Percentiles rank a stretch among this genome's conserved stretches.
Evolutionary conservation across 2,888 invertebrate genomes (phyloP).

Genomic region (Piscicola geometra): DNA sequence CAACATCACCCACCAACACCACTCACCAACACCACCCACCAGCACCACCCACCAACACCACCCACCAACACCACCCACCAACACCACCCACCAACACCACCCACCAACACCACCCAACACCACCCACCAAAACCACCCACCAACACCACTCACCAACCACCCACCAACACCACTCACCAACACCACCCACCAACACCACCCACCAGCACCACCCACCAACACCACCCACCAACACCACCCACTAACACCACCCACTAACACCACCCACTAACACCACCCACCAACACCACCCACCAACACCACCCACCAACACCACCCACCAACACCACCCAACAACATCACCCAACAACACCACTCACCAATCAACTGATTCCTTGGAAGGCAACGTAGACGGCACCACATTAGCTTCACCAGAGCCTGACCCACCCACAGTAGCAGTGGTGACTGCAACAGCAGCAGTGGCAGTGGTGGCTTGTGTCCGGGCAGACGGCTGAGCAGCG

Average conservation of each 20-base stretch:
- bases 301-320: not conserved
- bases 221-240: too few relatives aligned
- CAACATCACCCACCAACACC: too few relatives aligned
- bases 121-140: not conserved
- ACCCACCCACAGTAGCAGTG: not conserved
- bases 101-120: not conserved
- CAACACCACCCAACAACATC: not conserved
- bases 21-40: too few relatives aligned
- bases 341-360: not conserved
- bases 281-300: not conserved
- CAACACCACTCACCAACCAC: not conserved
- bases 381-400: not conserved
- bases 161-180: not conserved
- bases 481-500: not conserved
- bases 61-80: too few relatives aligned
- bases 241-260: too few relatives aligned
- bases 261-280: too few relatives aligned
- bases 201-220: too few relatives aligned
- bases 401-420: not conserved
- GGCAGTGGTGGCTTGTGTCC: not conserved
- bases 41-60: too few relatives aligned
- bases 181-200: too few relatives aligned
- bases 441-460: slow-evolving; percentile 11
- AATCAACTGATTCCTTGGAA: slow-evolving; percentile 3
- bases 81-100: too few relatives aligned